Conservation (phyloP, 1,140 invertebrate species). For the Trinorchestia longiramus region DNA sequence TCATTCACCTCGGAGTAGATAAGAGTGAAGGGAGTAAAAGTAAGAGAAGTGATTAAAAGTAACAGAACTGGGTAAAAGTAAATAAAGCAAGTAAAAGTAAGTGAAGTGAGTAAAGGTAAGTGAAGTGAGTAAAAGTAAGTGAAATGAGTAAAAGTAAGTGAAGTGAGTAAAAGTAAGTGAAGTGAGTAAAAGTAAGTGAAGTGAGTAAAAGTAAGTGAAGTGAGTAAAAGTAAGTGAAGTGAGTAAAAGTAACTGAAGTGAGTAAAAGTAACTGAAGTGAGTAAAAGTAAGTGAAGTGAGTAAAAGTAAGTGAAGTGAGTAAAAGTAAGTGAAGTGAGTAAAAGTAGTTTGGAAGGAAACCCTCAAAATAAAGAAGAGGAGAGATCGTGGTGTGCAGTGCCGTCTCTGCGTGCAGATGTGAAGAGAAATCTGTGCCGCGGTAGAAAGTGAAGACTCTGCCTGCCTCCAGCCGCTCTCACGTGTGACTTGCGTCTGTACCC, state of each 20-base stretch:
- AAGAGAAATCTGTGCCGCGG: neutral
- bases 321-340: neutral
- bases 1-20: no score
- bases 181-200: neutral
- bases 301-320: neutral
- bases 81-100: neutral
- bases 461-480: neutral
- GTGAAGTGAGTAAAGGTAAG: neutral
- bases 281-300: neutral
- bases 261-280: neutral
- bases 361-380: neutral
- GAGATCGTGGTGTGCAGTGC: neutral
- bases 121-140: neutral
- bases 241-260: neutral
- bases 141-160: neutral
- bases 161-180: neutral
- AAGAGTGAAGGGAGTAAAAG: neutral
- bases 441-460: conserved; percentile 39
- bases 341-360: neutral
- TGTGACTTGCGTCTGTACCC: neutral
- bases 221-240: neutral
- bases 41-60: neutral
- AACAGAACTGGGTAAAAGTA: neutral
- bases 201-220: neutral
- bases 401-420: neutral